phyloP scores from a whole-genome alignment of 2,797 vertebrate genomes.

The Leptoclinus maculatus region DNA sequence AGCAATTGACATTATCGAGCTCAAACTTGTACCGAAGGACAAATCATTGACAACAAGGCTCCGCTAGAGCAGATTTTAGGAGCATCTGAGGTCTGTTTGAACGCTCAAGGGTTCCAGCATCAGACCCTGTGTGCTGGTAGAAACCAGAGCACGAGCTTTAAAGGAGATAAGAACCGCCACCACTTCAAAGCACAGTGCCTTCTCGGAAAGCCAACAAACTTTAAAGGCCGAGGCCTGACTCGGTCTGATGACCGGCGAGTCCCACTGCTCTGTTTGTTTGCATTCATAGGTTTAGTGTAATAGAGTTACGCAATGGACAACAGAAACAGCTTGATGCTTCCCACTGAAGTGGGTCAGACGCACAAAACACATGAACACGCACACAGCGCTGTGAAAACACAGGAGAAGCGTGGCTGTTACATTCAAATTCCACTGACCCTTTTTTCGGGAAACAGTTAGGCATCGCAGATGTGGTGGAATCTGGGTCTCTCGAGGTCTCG shows the following conservation, averaged over 20 bases:
- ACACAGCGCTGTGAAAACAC: conserved; percentile 75
- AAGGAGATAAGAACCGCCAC: conserved; percentile 14
- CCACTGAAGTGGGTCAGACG: conserved; percentile 68
- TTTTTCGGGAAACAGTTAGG: conserved; percentile 61
- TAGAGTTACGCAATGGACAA: conserved; percentile 62
- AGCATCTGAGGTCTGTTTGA: conserved; percentile 9
- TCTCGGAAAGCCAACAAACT: conserved; percentile 56
- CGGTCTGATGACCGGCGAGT: conserved; percentile 32
- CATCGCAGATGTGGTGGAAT: conserved; percentile 72
- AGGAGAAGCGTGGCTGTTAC: conserved; percentile 67
- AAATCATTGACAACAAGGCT: neutral
- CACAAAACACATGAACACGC: conserved; percentile 52
- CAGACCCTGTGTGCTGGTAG: neutral
- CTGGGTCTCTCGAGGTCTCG: conserved; percentile 37
- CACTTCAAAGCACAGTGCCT: conserved; percentile 58
- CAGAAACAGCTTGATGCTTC: conserved; percentile 74
- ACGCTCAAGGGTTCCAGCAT: neutral
- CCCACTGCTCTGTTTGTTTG: conserved; percentile 72
- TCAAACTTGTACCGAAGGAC: conserved; percentile 11
- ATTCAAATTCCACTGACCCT: conserved; percentile 72
- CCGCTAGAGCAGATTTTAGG: neutral
- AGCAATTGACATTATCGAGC: neutral
- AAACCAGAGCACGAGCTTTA: conserved; percentile 8
- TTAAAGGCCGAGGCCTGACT: conserved; percentile 30
- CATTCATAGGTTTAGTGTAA: conserved; percentile 57